These are phyloP conservation scores for Rhingia campestris DNA, from an alignment of 2,888 invertebrate genomes.

Conservation along the genomic window DNA sequence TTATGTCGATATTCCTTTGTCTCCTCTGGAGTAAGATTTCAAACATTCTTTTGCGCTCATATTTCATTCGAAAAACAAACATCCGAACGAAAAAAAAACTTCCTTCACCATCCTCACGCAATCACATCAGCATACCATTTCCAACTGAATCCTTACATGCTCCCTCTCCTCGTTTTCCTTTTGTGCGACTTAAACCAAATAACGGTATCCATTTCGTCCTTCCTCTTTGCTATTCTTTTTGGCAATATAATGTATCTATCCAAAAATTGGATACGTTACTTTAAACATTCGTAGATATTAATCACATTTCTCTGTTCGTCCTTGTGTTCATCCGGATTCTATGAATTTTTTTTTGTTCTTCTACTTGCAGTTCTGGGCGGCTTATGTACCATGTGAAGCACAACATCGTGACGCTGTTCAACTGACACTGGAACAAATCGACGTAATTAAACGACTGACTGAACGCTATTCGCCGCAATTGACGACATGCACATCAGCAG, in stretches of 20 bases:
- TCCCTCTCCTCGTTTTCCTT: too few species aligned
- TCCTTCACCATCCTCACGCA: too few species aligned
- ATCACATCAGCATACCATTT: too few species aligned
- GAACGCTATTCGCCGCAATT: constrained; percentile 87
- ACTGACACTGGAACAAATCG: constrained; percentile 88
- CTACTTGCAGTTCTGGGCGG: constrained; percentile 87
- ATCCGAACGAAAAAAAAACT: too few species aligned
- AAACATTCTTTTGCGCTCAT: too few species aligned
- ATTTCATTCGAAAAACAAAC: too few species aligned
- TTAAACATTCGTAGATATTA: neutral
- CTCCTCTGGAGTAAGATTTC: too few species aligned
- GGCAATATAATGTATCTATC: constrained; percentile 10
- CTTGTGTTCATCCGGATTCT: neutral
- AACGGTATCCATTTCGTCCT: too few species aligned
- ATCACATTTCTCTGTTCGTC: constrained; percentile 1
- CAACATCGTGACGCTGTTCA: constrained; percentile 89
- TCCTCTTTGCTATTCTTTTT: neutral
- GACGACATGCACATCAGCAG: constrained; percentile 86
- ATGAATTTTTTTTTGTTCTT: constrained; percentile 17
- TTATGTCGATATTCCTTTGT: too few species aligned
- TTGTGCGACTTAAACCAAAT: too few species aligned
- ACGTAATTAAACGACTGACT: constrained; percentile 88
- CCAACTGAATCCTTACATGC: too few species aligned
- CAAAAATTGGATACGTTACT: constrained; percentile 22
- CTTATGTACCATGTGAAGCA: constrained; percentile 88